Conservation (phyloP, 2,113 vertebrate species). For the Tetrax tetrax region DNA sequence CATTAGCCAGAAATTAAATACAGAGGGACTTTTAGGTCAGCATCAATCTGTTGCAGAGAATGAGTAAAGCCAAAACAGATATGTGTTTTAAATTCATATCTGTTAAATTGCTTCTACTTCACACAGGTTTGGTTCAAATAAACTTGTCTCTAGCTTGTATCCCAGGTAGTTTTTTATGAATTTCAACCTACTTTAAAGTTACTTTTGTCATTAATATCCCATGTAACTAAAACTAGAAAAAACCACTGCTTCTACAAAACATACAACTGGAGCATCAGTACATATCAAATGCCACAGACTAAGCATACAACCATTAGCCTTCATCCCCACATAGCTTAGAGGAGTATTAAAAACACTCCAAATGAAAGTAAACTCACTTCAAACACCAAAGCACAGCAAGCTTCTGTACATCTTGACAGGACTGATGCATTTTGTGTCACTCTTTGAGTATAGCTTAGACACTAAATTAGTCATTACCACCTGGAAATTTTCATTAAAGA, state of each 20-base stretch:
- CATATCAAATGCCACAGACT: not conserved
- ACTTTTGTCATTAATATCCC: not conserved
- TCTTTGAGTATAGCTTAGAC: not conserved
- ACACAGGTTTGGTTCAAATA: not conserved
- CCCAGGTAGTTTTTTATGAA: not conserved
- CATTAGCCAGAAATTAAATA: not conserved
- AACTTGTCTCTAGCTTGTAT: not conserved
- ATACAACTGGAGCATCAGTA: not conserved
- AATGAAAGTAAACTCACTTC: not conserved
- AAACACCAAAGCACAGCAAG: not conserved
- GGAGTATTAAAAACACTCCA: not conserved
- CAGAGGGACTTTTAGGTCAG: not conserved
- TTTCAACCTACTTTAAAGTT: not conserved
- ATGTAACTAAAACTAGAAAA: not conserved
- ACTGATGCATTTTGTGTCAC: not conserved
- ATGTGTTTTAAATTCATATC: not conserved
- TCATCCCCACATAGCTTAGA: not conserved
- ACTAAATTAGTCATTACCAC: not conserved
- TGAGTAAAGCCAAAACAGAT: not conserved
- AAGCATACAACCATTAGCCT: not conserved
- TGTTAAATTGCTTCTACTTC: not conserved
- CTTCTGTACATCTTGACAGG: not conserved
- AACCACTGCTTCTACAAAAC: not conserved
- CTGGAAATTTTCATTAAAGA: not conserved
- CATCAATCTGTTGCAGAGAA: not conserved